phyloP scores from a whole-genome alignment of 1,140 invertebrate species.

The Drosophila grimshawi region DNA sequence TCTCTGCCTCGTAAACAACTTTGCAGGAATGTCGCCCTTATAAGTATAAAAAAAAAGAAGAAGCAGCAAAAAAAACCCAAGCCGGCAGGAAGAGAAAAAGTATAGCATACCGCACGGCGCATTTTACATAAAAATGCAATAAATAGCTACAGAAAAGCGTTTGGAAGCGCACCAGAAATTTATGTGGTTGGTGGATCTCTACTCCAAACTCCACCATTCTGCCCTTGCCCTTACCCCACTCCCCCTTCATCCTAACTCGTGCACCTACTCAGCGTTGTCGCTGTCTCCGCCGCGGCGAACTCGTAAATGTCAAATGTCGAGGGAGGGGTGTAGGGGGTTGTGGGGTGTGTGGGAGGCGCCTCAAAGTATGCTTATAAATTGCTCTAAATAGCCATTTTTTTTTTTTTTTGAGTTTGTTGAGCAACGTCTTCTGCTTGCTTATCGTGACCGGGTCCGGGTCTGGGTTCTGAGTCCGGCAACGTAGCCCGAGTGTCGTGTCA shows the following conservation, averaged over 20 bases:
- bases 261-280: neutral
- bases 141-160: constrained; percentile 68
- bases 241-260: neutral
- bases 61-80: neutral
- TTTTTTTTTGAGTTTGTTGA: constrained; percentile 17
- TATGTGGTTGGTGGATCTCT: constrained; percentile 60
- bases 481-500: constrained; percentile 70
- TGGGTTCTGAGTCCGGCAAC: constrained; percentile 5
- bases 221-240: neutral
- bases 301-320: constrained; percentile 80
- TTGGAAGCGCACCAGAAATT: constrained; percentile 60
- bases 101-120: constrained; percentile 59
- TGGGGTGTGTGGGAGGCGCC: constrained; percentile 38
- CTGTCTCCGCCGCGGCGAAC: constrained; percentile 41
- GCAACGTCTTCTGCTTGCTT: constrained; percentile 43
- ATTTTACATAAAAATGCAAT: constrained; percentile 84
- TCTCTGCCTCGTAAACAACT: constrained; percentile 72
- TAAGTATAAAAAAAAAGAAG: constrained; percentile 29
- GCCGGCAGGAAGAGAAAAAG: constrained; percentile 5
- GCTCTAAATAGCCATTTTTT: constrained; percentile 78
- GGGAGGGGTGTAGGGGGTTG: neutral
- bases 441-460: constrained; percentile 38
- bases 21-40: constrained; percentile 51
- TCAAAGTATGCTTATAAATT: constrained; percentile 83
- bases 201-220: constrained; percentile 27